Evolutionary conservation across 2,113 vertebrate genomes (phyloP).

Genomic region (Chamaetylas fuelleborni): DNA sequence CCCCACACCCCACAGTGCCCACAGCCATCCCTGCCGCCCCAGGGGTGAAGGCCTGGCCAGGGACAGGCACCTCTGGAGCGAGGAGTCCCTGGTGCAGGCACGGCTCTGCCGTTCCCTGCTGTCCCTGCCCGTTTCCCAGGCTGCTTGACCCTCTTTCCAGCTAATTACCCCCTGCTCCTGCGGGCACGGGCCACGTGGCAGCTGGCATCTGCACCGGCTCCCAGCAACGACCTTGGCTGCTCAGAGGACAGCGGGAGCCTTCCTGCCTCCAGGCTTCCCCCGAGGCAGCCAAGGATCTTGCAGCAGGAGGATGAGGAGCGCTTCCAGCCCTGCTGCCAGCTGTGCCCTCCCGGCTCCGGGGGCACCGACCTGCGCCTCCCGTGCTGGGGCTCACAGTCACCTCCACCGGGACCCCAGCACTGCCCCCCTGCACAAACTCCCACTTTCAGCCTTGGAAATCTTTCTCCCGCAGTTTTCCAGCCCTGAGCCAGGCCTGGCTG

Average conservation of each 20-base stretch:
- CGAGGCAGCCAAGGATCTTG: background rate
- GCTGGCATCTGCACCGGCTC: background rate
- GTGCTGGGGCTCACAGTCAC: background rate
- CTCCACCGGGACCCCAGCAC: background rate
- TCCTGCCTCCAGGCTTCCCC: background rate
- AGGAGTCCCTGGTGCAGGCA: accelerated
- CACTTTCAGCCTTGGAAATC: background rate
- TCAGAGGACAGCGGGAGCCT: background rate
- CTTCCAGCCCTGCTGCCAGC: background rate
- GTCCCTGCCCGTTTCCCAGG: background rate
- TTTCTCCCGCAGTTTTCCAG: background rate
- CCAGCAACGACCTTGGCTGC: background rate
- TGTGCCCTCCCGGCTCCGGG: background rate
- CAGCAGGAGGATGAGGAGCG: background rate
- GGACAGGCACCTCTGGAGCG: background rate
- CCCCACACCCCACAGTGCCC: accelerated
- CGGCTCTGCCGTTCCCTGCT: background rate
- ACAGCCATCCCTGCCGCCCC: background rate
- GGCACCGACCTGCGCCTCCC: too few relatives aligned
- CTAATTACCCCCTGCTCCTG: background rate
- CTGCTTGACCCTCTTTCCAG: background rate
- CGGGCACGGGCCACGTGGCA: background rate
- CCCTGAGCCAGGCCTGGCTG: background rate
- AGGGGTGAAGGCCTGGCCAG: background rate
- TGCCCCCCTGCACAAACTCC: background rate